A percentile compares a stretch with the other conserved stretches of the same genome.
These are phyloP conservation scores for Seriola aureovittata DNA, from an alignment of 2,113 vertebrate genomes.

Conservation along the genomic window DNA sequence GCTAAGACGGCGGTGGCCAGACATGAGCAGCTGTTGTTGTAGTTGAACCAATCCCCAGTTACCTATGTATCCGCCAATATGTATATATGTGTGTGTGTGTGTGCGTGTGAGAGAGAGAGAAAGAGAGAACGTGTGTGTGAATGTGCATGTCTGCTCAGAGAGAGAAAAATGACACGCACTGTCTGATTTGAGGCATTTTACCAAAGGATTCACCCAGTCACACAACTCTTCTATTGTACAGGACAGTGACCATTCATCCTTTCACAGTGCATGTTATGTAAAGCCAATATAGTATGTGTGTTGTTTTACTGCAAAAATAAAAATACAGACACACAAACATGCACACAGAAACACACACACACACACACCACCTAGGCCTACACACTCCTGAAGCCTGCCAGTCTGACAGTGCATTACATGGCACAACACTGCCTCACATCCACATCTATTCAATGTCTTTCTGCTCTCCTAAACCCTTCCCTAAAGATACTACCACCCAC, in stretches of 20 bases:
- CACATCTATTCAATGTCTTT: neutral
- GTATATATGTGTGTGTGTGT: neutral
- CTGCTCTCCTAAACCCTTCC: constrained; percentile 17
- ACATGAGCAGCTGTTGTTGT: constrained; percentile 66
- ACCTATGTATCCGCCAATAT: constrained; percentile 37
- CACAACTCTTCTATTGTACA: neutral
- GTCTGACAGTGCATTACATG: neutral
- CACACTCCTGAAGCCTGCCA: neutral
- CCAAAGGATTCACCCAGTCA: neutral
- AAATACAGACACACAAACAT: neutral
- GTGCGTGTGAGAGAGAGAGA: no score
- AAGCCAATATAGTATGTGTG: neutral
- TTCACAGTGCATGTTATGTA: neutral
- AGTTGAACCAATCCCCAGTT: constrained; percentile 58
- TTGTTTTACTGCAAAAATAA: constrained; percentile 3
- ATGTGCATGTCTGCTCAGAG: neutral
- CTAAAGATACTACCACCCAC: constrained; percentile 44
- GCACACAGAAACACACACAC: neutral
- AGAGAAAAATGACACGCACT: neutral
- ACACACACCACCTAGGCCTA: neutral
- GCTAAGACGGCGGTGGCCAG: constrained; percentile 33
- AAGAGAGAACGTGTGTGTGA: neutral
- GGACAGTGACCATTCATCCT: neutral
- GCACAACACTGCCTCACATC: neutral
- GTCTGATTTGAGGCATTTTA: constrained; percentile 20